Evolutionary conservation across 2,113 vertebrate species (phyloP).

Genomic region (Trematocara zebra): DNA sequence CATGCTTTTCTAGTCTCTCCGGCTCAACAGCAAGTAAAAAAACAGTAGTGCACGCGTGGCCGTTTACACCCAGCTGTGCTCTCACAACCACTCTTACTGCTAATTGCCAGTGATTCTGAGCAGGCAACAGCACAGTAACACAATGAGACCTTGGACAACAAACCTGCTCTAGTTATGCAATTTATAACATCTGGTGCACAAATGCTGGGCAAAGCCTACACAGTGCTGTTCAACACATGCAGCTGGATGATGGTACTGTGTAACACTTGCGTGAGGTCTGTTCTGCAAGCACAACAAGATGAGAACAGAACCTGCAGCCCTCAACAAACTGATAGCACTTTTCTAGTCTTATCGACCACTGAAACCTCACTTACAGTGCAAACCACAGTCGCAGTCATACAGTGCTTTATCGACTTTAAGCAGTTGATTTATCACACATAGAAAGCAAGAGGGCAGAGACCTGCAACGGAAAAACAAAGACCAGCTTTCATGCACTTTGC

Average conservation of each 20-base stretch:
- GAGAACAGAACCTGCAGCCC: background rate
- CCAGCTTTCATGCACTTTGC: background rate
- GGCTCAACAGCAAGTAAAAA: background rate
- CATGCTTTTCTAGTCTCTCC: background rate
- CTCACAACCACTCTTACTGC: background rate
- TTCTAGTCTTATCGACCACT: background rate
- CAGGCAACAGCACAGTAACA: background rate
- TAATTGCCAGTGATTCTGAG: background rate
- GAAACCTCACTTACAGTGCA: background rate
- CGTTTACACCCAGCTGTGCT: background rate
- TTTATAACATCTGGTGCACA: slow-evolving; percentile 13
- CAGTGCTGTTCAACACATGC: background rate
- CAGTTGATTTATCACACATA: background rate
- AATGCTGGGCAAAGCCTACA: background rate
- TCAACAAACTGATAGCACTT: background rate
- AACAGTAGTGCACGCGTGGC: background rate
- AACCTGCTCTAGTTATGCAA: background rate
- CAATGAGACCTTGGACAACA: background rate
- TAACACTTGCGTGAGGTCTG: background rate
- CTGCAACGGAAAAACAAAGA: background rate
- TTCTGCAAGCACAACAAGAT: background rate
- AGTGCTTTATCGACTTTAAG: background rate
- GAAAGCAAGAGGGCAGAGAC: background rate
- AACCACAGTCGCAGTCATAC: background rate
- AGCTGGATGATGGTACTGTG: background rate